Conservation (phyloP, 2,797 vertebrate genomes). For the Hydrocynus forskahlii region DNA sequence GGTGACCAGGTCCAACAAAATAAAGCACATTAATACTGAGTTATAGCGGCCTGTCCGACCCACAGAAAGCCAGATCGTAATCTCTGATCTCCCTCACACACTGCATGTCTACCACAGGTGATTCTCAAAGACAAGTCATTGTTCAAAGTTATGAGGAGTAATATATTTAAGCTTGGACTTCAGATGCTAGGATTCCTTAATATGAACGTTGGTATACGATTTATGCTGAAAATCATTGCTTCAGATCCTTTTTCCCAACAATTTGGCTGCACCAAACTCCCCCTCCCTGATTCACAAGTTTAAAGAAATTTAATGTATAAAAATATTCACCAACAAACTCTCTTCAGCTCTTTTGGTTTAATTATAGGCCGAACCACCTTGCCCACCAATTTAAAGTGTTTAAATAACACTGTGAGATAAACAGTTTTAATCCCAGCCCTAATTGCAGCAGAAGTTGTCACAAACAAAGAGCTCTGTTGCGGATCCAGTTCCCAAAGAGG, state of each 20-base stretch:
- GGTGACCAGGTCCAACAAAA: conserved; percentile 1
- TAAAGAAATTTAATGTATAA: not conserved
- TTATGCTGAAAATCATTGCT: not conserved
- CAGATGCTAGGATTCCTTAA: not conserved
- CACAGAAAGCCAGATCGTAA: conserved; percentile 19
- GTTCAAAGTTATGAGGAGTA: not conserved
- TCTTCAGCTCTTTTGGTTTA: not conserved
- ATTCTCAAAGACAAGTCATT: not conserved
- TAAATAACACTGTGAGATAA: conserved; percentile 5
- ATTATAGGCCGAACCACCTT: not conserved
- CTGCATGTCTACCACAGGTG: not conserved
- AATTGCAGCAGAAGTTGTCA: conserved; percentile 35
- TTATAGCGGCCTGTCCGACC: conserved; percentile 58
- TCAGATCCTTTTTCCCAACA: not conserved
- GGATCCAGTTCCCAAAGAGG: conserved; percentile 5
- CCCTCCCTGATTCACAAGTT: not conserved
- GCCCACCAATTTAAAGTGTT: conserved; percentile 7
- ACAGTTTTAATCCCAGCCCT: conserved; percentile 24
- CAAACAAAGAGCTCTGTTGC: conserved; percentile 36
- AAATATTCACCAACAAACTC: not conserved
- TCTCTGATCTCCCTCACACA: not conserved
- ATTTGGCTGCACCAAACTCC: not conserved
- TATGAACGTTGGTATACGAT: not conserved
- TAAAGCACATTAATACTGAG: conserved; percentile 60
- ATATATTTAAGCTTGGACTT: not conserved